Base-by-base conservation (phyloP, 30 jellyfish, hydroid and myxozoan species). In the Rhopilema esculentum region DNA sequence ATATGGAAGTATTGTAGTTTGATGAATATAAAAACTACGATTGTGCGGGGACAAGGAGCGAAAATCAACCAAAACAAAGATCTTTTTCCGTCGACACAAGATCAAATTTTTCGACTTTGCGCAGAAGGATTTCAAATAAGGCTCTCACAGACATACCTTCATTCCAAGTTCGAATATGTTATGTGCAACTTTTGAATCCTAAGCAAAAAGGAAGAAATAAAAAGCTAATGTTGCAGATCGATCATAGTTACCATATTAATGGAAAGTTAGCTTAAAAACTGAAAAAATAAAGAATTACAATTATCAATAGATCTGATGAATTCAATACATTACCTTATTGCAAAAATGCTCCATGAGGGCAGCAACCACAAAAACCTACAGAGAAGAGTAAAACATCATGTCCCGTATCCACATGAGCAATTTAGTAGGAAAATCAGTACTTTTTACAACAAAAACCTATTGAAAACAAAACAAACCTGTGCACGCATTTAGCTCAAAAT, bases 91-190 rank as follows among this genome's bases (percentile, higher is more conserved):
- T n/a, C n/a, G n/a, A n/a, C n/a, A n/a, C n/a, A n/a, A n/a, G n/a
- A n/a, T n/a, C n/a, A n/a, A n/a, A n/a, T n/a, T n/a, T n/a, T n/a
- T n/a, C n/a, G n/a, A n/a, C n/a, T n/a, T n/a, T n/a, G n/a, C n/a
- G n/a, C n/a, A n/a, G n/a, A n/a, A n/a, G n/a, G n/a, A n/a, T n/a
- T n/a, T n/a, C n/a, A n/a, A n/a, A n/a, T n/a, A n/a, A 72, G 66
- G 21, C 9, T 8, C 17, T 8, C 23, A 32, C 12, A 28, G 17
- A 17, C 76, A 20, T 88, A 94, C 98, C 91, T 94, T 94, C 87
- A 94, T 84, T 40, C 98, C 98, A 72, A 94, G 96, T 33, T 94
- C 98, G 77, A 94, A 94, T 26, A 94, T 94, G 67, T 94, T 94
- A 17, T 90, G 78, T n/a, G 98, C 97, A 31, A 94, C 98, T 67